A percentile compares a stretch with the other conserved stretches of the same genome.
Conservation (phyloP, 1,140 invertebrate species). For the Lethrus apterus region DNA sequence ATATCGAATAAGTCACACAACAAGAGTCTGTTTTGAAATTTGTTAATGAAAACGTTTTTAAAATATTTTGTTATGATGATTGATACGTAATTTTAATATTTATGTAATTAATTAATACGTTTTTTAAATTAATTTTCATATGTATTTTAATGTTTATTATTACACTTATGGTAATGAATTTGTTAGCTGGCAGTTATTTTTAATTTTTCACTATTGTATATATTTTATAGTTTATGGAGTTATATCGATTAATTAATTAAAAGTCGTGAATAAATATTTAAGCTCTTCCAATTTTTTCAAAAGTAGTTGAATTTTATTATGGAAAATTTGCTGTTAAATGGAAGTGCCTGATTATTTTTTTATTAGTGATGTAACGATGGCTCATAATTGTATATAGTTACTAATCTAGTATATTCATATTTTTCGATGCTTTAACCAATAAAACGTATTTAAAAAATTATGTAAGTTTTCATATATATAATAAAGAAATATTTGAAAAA, state of each 20-base stretch:
- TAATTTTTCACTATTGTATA: constrained; percentile 10
- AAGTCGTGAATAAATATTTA: constrained; percentile 10
- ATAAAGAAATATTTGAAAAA: constrained; percentile 9
- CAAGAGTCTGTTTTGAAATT: too few species aligned
- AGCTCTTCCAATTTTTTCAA: constrained; percentile 16
- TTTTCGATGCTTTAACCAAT: constrained; percentile 30
- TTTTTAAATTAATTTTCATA: constrained; percentile 10
- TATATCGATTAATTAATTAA: constrained; percentile 6
- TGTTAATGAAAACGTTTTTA: too few species aligned
- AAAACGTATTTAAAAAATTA: constrained; percentile 20
- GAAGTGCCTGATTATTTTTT: constrained; percentile 26
- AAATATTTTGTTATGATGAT: too few species aligned
- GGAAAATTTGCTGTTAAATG: constrained; percentile 13
- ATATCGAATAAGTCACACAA: too few species aligned
- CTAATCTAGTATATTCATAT: constrained; percentile 28
- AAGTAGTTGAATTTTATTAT: constrained; percentile 11
- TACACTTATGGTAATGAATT: neutral
- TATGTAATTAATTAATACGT: constrained; percentile 2
- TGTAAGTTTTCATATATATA: constrained; percentile 23
- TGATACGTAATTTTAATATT: constrained; percentile 11
- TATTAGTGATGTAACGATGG: constrained; percentile 19
- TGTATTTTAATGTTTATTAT: constrained; percentile 12
- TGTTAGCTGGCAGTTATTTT: neutral
- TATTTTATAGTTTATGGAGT: constrained; percentile 12
- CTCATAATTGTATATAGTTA: constrained; percentile 27